These are phyloP conservation scores for Zelleria hepariella DNA, from an alignment of 2,888 invertebrate species.

Conservation along the genomic window DNA sequence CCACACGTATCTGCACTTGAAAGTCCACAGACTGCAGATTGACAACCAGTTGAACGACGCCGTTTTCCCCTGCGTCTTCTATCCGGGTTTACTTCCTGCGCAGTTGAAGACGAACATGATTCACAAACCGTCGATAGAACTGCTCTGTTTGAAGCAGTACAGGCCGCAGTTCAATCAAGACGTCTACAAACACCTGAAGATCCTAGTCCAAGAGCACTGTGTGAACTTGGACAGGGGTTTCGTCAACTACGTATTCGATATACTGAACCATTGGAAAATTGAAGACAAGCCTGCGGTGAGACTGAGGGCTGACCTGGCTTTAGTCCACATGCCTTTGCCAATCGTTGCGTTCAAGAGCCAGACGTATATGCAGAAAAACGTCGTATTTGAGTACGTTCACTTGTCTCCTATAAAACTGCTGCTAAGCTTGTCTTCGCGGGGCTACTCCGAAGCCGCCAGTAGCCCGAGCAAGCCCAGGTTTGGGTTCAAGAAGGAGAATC, in stretches of 20 bases:
- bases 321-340: constrained; percentile 73
- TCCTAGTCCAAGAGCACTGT: constrained; percentile 77
- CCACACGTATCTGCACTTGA: constrained; percentile 76
- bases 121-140: constrained; percentile 73
- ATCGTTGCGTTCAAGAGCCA: constrained; percentile 57
- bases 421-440: constrained; percentile 72
- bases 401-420: constrained; percentile 73
- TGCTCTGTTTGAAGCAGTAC: constrained; percentile 67
- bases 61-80: constrained; percentile 77
- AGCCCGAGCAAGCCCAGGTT: constrained; percentile 40
- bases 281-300: constrained; percentile 72
- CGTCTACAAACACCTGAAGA: constrained; percentile 74
- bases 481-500: constrained; percentile 49
- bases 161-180: constrained; percentile 63
- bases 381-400: constrained; percentile 71
- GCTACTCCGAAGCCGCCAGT: constrained; percentile 41
- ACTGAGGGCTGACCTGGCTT: constrained; percentile 68
- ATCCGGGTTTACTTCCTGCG: constrained; percentile 72
- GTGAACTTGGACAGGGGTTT: constrained; percentile 80
- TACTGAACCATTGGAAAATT: constrained; percentile 72
- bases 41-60: constrained; percentile 83
- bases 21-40: constrained; percentile 77
- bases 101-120: constrained; percentile 32
- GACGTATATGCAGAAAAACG: constrained; percentile 40
- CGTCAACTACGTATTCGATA: constrained; percentile 73